Base-by-base conservation (phyloP, 1,140 invertebrate species). In the Adelges cooleyi region DNA sequence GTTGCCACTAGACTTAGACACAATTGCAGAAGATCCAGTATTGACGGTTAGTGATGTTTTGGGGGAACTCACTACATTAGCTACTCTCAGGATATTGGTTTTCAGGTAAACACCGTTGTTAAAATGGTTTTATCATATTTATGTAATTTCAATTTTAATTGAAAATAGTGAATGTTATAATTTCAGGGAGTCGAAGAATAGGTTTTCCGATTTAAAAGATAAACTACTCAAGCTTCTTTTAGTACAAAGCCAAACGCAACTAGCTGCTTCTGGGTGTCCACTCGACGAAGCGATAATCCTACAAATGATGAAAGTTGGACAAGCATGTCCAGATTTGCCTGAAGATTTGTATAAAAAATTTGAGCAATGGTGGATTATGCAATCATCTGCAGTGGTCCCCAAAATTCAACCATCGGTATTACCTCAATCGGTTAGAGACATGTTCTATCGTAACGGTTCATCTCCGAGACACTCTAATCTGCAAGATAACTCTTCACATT, bases 31-130 rank as follows among this genome's bases (percentile, higher is more conserved):
- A 68, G 86, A 87, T 68, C 84, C 85, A 1, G 74, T 87, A 8
- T 83, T 89, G 36, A 94, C 91, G 0, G 88, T 96, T 0, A 90
- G 89, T 18, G 92, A 96, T 71, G 92, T 97, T 53, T 78, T 96
- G 23, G 90, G 91, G 2, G 93, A 96, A 76, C 74, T 97, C 67
- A 91, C 90, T 2, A 90, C 90, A 2, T 84, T 94, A 13, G 90
- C 90, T 4, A 95, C 90, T 6, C 78, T 97, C 2, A 82, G 88
- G 70, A 94, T 97, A 72, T 86, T 92, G 72, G 83, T 97, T 20
- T 84, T 89, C 72, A 83, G 90, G 81, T 82, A 75, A 69, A n/a
- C n/a, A n/a, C n/a, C n/a, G n/a, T n/a, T n/a, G n/a, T n/a, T n/a
- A n/a, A n/a, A n/a, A n/a, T 69, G 65, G 11, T 38, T 65, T 18